A percentile compares a stretch with the other conserved stretches of the same genome.
Conservation (phyloP, 2,797 vertebrate species). For the Chiroxiphia lanceolata region DNA sequence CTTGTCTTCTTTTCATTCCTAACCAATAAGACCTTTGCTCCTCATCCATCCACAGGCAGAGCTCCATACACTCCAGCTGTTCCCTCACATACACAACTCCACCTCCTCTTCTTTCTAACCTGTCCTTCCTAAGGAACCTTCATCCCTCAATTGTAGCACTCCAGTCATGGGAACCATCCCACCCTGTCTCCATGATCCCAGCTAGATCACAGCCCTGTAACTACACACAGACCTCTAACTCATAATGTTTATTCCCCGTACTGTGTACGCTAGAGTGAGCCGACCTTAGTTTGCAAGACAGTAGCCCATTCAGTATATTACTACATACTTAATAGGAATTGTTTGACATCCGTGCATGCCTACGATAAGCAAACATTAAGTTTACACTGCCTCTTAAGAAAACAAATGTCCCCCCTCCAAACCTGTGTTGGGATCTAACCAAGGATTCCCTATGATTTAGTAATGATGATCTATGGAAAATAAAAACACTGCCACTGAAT, state of each 20-base stretch:
- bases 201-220: neutral
- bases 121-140: neutral
- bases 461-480: neutral
- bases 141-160: neutral
- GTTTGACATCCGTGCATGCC: neutral
- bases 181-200: neutral
- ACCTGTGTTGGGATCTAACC: neutral
- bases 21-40: neutral
- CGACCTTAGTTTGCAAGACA: neutral
- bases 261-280: neutral
- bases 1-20: neutral
- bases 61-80: neutral
- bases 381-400: neutral
- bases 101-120: too few relatives aligned
- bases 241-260: neutral
- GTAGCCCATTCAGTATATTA: neutral
- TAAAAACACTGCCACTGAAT: neutral
- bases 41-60: neutral
- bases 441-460: neutral
- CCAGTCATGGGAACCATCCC: neutral
- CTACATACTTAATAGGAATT: neutral
- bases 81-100: neutral
- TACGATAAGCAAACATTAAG: neutral
- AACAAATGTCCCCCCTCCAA: rapidly evolving
- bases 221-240: neutral